Percentiles rank a stretch among this genome's conserved stretches.
These are phyloP conservation scores for Neoascia interrupta DNA, from an alignment of 2,888 invertebrate species.

Conservation along the genomic window DNA sequence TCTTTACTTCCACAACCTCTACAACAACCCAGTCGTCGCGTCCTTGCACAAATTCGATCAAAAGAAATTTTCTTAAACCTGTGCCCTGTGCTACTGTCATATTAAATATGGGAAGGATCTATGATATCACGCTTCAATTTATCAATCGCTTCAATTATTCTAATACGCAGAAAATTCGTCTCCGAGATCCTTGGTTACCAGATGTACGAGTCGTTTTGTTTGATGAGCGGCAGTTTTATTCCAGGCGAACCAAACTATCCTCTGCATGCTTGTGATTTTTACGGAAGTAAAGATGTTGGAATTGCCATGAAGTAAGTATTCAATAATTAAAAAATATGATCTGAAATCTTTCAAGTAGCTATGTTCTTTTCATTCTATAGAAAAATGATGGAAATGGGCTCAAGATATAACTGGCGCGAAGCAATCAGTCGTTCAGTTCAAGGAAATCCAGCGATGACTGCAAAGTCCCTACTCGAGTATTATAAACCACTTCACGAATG, in stretches of 20 bases:
- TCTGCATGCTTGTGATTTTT: constrained; percentile 92
- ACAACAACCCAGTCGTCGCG: too few relatives aligned
- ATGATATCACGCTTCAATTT: too few relatives aligned
- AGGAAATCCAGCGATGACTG: constrained; percentile 86
- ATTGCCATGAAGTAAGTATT: constrained; percentile 81
- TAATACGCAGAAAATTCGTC: constrained; percentile 88
- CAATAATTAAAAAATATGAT: not conserved
- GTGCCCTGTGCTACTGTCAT: too few relatives aligned
- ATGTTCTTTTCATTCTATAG: too few relatives aligned
- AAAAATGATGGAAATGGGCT: constrained; percentile 82
- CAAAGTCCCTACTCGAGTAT: constrained; percentile 87
- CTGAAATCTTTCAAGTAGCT: too few relatives aligned
- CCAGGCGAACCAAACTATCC: constrained; percentile 82
- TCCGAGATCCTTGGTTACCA: constrained; percentile 91
- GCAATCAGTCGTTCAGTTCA: constrained; percentile 86
- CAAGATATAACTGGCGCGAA: constrained; percentile 88
- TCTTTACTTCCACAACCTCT: too few relatives aligned
- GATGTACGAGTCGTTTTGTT: constrained; percentile 86
- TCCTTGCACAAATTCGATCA: too few relatives aligned
- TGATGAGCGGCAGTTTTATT: constrained; percentile 82
- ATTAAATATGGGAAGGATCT: too few relatives aligned
- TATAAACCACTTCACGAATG: constrained; percentile 87
- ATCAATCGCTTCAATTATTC: too few relatives aligned
- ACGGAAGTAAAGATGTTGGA: constrained; percentile 88
- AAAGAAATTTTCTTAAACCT: too few relatives aligned